A percentile compares a stretch with the other conserved stretches of the same genome.
phyloP scores from a whole-genome alignment of 2,113 vertebrate genomes.

The Hirundichthys speculiger region DNA sequence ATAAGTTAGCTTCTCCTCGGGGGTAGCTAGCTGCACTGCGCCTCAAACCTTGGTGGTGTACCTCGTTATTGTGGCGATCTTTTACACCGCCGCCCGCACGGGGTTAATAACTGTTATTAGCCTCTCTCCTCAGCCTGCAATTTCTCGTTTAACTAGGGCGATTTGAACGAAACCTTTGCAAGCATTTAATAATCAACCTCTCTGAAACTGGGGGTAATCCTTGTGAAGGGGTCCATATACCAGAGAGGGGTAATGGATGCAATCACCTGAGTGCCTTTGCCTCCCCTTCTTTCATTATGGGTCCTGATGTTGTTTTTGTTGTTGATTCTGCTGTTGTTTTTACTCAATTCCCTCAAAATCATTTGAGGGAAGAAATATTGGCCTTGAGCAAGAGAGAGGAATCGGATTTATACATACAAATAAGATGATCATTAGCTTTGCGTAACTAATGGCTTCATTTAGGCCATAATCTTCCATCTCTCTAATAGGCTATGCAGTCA shows the following conservation, averaged over 20 bases:
- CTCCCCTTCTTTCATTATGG: slow-evolving; percentile 73
- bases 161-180: slow-evolving; percentile 82
- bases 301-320: slow-evolving; percentile 80
- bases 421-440: slow-evolving; percentile 82
- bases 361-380: slow-evolving; percentile 76
- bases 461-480: slow-evolving; percentile 81
- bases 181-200: slow-evolving; percentile 83
- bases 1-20: slow-evolving; percentile 89
- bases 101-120: slow-evolving; percentile 89
- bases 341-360: slow-evolving; percentile 68
- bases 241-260: slow-evolving; percentile 75
- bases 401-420: slow-evolving; percentile 81
- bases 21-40: slow-evolving; percentile 78
- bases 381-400: slow-evolving; percentile 72
- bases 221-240: slow-evolving; percentile 74
- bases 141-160: slow-evolving; percentile 85
- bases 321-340: slow-evolving; percentile 72
- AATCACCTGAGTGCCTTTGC: slow-evolving; percentile 72
- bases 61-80: slow-evolving; percentile 83
- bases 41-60: slow-evolving; percentile 83
- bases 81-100: slow-evolving; percentile 80
- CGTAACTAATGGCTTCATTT: slow-evolving; percentile 85
- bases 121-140: slow-evolving; percentile 84
- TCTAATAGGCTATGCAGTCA: slow-evolving; percentile 72
- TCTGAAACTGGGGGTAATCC: slow-evolving; percentile 81